phyloP scores from a whole-genome alignment of 23 tunicate genomes.

The Trididemnum nubilum region DNA sequence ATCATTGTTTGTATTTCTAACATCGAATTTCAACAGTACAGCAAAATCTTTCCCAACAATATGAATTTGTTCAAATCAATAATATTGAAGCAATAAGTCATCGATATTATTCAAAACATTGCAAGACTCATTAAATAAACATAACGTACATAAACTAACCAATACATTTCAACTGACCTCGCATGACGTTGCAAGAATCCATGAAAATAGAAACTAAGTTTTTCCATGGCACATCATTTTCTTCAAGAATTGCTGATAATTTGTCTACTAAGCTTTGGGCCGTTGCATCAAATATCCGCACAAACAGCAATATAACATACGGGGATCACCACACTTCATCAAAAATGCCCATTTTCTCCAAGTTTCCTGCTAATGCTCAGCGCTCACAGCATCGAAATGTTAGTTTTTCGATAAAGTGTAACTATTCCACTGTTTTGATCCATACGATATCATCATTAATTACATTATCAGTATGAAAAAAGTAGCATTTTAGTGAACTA shows the following conservation, averaged over 20 bases:
- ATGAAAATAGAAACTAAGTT: conserved; percentile 19
- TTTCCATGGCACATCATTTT: not conserved
- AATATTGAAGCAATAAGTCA: not conserved
- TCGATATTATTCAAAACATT: not conserved
- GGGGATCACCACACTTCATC: not conserved
- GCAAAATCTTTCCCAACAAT: not conserved
- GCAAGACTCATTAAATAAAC: not conserved
- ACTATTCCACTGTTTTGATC: not conserved
- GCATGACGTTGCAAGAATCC: conserved; percentile 15
- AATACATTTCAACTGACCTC: not conserved
- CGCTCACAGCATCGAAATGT: not conserved
- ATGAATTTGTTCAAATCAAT: too few relatives aligned
- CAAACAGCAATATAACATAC: not conserved
- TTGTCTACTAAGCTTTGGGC: not conserved
- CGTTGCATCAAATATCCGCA: not conserved
- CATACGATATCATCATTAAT: not conserved
- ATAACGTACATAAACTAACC: not conserved
- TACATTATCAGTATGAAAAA: too few relatives aligned
- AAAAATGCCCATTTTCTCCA: not conserved
- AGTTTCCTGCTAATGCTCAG: not conserved
- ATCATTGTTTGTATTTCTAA: not conserved
- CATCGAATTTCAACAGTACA: not conserved
- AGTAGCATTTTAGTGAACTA: not conserved
- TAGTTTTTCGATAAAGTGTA: not conserved
- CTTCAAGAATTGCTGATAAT: not conserved